Conservation (phyloP, 2,888 invertebrate genomes). For the Andrena praecox region DNA sequence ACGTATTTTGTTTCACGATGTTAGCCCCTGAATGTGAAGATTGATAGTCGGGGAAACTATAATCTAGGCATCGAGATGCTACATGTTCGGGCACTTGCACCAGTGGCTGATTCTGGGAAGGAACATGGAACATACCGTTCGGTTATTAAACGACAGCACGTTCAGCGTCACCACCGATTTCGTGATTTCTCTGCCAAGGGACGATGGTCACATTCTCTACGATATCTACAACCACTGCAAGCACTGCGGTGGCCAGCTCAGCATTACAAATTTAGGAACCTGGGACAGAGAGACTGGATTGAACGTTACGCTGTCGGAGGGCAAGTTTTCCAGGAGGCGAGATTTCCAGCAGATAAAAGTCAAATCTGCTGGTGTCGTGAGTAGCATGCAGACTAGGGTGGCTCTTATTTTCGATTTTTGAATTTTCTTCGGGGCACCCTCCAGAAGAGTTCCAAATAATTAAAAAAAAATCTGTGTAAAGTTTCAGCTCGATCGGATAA, state of each 20-base stretch:
- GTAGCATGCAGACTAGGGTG: conserved; percentile 24
- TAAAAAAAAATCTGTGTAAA: too few species aligned
- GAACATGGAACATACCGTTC: conserved; percentile 51
- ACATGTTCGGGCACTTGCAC: conserved; percentile 74
- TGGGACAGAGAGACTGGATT: conserved; percentile 70
- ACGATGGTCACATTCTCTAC: conserved; percentile 61
- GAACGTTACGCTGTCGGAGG: conserved; percentile 57
- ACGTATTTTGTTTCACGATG: not conserved
- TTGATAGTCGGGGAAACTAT: not conserved
- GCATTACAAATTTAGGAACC: conserved; percentile 70
- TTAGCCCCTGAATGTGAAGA: not conserved
- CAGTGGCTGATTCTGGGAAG: conserved; percentile 75
- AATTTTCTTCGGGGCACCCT: too few species aligned
- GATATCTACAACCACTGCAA: conserved; percentile 77
- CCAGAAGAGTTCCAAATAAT: too few species aligned
- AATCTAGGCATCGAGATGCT: conserved; percentile 60
- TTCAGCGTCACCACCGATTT: conserved; percentile 77
- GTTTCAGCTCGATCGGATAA: too few species aligned
- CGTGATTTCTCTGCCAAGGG: conserved; percentile 61
- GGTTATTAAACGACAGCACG: conserved; percentile 70
- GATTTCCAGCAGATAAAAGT: conserved; percentile 71
- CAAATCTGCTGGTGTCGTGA: conserved; percentile 69
- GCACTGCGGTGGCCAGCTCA: conserved; percentile 71
- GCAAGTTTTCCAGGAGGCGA: conserved; percentile 71
- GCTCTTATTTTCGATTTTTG: too few species aligned